Evolutionary conservation across 92 coral and sea anemone species (phyloP), one percentile per base, ranked within the genome.

Genomic region (Meandrina meandrites): DNA sequence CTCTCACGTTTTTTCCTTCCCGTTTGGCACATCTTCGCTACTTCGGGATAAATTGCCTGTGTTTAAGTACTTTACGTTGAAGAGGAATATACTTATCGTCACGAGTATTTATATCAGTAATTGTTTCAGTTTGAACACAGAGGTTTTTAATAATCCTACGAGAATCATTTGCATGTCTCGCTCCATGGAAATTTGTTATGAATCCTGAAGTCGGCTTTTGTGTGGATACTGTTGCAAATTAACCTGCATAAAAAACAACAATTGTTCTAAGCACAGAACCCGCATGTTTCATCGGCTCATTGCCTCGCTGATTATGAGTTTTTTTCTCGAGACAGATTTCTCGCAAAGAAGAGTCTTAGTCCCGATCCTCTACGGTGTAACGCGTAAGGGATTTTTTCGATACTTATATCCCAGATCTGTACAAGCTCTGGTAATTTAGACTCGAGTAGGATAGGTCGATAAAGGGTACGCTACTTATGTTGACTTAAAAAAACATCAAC

Each of bases 401-500:
- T 72, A 48, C 64, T 48, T 32, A 17, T 15, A 17, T 15, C 42
- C 37, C 24, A 31, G 53, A 60, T 56, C 34, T 21, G 11, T 21
- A 34, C 32, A 58, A 36, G 79, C 51, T 18, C 35, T 57, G 67
- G n/a, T 51, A 48, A 51, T 27, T 73, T 50, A 83, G 56, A 68
- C 67, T 37, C 45, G 13, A 81, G 86, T 68, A 69, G 66, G 77
- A 66, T 73, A 56, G 50, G 48, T 35, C 48, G 48, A 18, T 71
- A 71, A 32, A 71, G 34, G 50, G 40, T 73, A 37, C 74, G 79
- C 80, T 32, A 32, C 87, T 73, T 28, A 19, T 22, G 51, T 42
- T 3, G 28, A 47, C 77, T 77, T 76, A 47, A 77, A 76, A 51
- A 62, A 85, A 85, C 87, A 84, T 84, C 73, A 84, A 74, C 81